Evolutionary conservation across 2,797 vertebrate species (phyloP), one percentile per base, ranked within the genome.

Genomic region (Channa striata): DNA sequence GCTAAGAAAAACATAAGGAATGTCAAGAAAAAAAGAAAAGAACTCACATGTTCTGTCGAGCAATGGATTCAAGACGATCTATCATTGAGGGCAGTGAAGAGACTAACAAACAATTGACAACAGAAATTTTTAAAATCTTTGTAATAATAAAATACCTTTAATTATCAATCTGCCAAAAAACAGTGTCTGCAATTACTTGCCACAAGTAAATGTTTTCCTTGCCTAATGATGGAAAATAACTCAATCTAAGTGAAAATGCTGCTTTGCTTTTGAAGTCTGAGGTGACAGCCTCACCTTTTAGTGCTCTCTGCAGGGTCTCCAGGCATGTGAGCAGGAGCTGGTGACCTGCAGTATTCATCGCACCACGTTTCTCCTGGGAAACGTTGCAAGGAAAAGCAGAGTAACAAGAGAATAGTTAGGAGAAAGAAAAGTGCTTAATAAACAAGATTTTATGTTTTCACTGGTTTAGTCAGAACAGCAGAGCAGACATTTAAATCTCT

Each of bases 61-160:
- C 98, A 59, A 99, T 99, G 40, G 97, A 99, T 84, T 99, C 98
- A 43, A 99, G 85, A 39, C 97, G 97, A 80, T 98, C 97, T 0
- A 97, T 99, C 98, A 99, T 99, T 56, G 97, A 96, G 47, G 97
- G 95, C 79, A 99, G 91, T 20, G 98, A 97, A 11, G 97, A 97
- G 17, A 99, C 98, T 99, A 75, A 23, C 43, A 78, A 84, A 68
- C 25, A 30, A 30, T 30, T 30, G 4, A 30, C 25, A 46, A 44
- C 2, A 78, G 20, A 33, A 59, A 20, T 20, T 40, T 40, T 49
- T n/a, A 5, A 43, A 30, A 19, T 46, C 5, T 30, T 30, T 30
- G 25, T 4, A 30, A 6, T 30, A 30, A 30, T 30, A 30, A 30
- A 30, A 30, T 30, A 3, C 6, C 25, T 30, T 30, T 30, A 30